Conservation (phyloP, 2,113 vertebrate genomes). For the Thermophis baileyi region DNA sequence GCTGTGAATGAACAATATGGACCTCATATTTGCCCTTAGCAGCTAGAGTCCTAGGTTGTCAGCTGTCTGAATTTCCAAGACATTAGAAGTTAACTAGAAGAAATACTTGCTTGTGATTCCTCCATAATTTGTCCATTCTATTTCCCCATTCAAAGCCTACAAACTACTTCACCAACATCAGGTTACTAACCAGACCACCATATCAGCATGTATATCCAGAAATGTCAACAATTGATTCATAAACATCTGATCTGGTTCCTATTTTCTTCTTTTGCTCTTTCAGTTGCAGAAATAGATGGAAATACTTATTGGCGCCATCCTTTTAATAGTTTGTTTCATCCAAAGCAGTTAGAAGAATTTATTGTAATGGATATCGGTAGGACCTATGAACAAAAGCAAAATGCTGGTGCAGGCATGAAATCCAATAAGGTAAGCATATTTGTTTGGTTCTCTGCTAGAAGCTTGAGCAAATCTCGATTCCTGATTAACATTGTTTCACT, state of each 20-base stretch:
- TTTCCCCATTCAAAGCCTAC: background rate
- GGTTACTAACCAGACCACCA: background rate
- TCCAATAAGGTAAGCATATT: slow-evolving; percentile 83
- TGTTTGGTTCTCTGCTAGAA: rapidly evolving
- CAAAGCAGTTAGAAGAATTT: slow-evolving; percentile 91
- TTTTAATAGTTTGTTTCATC: slow-evolving; percentile 87
- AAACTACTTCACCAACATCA: background rate
- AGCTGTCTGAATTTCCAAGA: background rate
- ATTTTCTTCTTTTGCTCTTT: background rate
- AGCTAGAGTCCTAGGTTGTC: background rate
- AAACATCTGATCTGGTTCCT: background rate
- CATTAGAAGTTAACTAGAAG: background rate
- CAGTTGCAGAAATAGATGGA: slow-evolving; percentile 92
- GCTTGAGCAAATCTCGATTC: background rate
- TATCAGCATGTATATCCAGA: background rate
- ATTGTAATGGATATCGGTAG: slow-evolving; percentile 87
- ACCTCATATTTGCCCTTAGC: background rate
- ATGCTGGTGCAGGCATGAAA: slow-evolving; percentile 82
- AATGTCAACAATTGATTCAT: background rate
- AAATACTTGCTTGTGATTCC: background rate
- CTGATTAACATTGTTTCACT: background rate
- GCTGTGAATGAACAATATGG: background rate
- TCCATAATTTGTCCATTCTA: background rate
- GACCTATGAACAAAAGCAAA: slow-evolving; percentile 77
- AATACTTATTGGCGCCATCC: slow-evolving; percentile 91